Conservation (phyloP, 2,888 invertebrate species). For the Taenaris catops region DNA sequence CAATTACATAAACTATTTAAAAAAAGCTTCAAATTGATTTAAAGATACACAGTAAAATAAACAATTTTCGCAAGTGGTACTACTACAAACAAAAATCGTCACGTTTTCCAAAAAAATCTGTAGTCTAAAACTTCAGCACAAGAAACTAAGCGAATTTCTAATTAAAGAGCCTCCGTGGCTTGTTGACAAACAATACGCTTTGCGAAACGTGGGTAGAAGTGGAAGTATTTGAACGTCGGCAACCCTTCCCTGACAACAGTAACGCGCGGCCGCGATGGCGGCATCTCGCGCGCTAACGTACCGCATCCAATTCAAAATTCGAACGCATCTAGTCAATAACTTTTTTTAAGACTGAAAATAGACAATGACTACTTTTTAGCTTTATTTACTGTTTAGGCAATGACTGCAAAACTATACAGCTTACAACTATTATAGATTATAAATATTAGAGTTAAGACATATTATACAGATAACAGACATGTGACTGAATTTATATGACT, state of each 20-base stretch:
- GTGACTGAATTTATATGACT: slow-evolving; percentile 22
- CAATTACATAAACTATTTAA: too few species aligned
- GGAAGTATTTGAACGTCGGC: slow-evolving; percentile 60
- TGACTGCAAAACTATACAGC: slow-evolving; percentile 15
- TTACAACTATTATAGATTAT: slow-evolving; percentile 7
- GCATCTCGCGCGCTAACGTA: slow-evolving; percentile 40
- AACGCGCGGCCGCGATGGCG: slow-evolving; percentile 56
- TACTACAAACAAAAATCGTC: too few species aligned
- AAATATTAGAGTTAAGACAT: slow-evolving; percentile 6
- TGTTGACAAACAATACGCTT: slow-evolving; percentile 26
- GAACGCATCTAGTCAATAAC: slow-evolving; percentile 53
- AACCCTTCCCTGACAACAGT: slow-evolving; percentile 45
- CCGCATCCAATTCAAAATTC: slow-evolving; percentile 40
- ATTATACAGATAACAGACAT: slow-evolving; percentile 3
- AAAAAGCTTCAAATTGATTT: too few species aligned
- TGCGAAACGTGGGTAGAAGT: slow-evolving; percentile 46
- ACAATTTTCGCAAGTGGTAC: too few species aligned
- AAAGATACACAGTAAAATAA: too few species aligned
- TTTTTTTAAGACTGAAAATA: slow-evolving; percentile 28
- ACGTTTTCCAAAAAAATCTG: too few species aligned
- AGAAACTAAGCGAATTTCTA: too few species aligned
- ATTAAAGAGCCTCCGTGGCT: slow-evolving; percentile 12
- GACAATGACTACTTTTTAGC: slow-evolving; percentile 18
- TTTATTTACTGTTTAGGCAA: too few species aligned
- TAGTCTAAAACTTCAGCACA: too few species aligned